A percentile compares a stretch with the other conserved stretches of the same genome.
These are phyloP conservation scores for Neolamprologus caudopunctatus DNA, from an alignment of 2,113 vertebrate species.

Conservation along the genomic window DNA sequence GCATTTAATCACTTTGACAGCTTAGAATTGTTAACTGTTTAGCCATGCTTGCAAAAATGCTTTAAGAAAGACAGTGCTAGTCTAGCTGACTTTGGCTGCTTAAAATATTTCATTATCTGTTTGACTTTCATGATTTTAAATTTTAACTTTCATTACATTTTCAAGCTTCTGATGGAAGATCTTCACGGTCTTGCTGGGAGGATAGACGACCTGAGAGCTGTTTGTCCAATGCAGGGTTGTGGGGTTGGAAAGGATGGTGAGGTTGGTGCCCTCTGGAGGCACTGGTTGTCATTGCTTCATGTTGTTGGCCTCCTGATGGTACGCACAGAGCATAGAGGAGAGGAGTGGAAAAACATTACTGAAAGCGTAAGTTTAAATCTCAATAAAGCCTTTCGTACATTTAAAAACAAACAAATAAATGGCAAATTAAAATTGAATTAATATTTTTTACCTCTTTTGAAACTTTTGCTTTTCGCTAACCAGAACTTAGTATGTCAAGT, in stretches of 20 bases:
- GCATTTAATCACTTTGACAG: neutral
- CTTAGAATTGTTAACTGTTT: neutral
- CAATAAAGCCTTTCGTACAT: neutral
- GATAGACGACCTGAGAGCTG: constrained; percentile 51
- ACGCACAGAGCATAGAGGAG: constrained; percentile 72
- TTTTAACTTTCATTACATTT: neutral
- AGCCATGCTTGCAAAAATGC: neutral
- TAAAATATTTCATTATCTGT: neutral
- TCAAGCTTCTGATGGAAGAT: constrained; percentile 59
- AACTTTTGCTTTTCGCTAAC: neutral
- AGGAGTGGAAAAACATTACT: constrained; percentile 80
- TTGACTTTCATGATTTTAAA: neutral
- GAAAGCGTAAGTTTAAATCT: constrained; percentile 74
- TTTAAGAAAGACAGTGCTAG: neutral
- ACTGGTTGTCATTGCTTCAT: constrained; percentile 72
- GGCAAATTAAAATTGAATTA: neutral
- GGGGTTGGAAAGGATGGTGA: constrained; percentile 35
- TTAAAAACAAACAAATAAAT: neutral
- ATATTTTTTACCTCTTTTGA: neutral
- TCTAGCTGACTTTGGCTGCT: neutral
- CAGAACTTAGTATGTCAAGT: neutral
- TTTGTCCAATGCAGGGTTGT: constrained; percentile 50
- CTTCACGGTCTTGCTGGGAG: constrained; percentile 10
- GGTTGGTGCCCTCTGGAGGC: constrained; percentile 71
- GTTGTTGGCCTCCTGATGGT: constrained; percentile 66